Base-by-base conservation (phyloP, 2,113 vertebrate genomes). In the Bettongia penicillata region DNA sequence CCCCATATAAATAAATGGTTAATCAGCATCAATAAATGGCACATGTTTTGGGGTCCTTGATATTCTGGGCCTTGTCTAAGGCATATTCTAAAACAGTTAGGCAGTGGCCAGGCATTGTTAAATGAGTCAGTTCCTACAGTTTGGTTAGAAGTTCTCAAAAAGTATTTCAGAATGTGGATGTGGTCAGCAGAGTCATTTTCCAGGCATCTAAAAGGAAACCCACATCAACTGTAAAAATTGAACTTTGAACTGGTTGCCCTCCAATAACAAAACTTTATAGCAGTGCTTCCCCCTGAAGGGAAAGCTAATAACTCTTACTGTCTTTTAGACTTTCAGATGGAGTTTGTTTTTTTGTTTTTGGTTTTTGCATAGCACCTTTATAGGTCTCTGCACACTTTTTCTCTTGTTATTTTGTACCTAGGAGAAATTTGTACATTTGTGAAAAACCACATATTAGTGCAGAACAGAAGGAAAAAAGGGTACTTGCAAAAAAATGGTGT, bases 161-260 rank as follows among this genome's bases (percentile, higher is more conserved):
- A 98, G 96, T 98, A 98, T 99, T 98, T 99, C 97, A 99, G 98
- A 99, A 99, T 98, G 99, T 99, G 99, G 99, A 99, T 99, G 99
- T 99, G 99, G 99, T 99, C 98, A 99, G 98, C 98, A 97, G 98
- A 99, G 99, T 99, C 99, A 99, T 99, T 99, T 99, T 99, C 98
- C 98, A 99, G 99, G 99, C 99, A 99, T 99, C 99, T 99, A 98
- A 99, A 99, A 99, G 99, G 99, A 99, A 99, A 99, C 99, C 99
- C 99, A 99, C 99, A 99, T 99, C 99, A 99, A 99, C 99, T 99
- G 99, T 99, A 99, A 99, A 98, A 98, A 98, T 97, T 98, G 98
- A 99, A 98, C 98, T 98, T 96, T 93, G 97, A 98, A 98, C 98
- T 94, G 95, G 97, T 98, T 98, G 98, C 97, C 98, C 98, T 99